phyloP scores from a whole-genome alignment of 2,113 vertebrate species.

The Microtus oregoni region DNA sequence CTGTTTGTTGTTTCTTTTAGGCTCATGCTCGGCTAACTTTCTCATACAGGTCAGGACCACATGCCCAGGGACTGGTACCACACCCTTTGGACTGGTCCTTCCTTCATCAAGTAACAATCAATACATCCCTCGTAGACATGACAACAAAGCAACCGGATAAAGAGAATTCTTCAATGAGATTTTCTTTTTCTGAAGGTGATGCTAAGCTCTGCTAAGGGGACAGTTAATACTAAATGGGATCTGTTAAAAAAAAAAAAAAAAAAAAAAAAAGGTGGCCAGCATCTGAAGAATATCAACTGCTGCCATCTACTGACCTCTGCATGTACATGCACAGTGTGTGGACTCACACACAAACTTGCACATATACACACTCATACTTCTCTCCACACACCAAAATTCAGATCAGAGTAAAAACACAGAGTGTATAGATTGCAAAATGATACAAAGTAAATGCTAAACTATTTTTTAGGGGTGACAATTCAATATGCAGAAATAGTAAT shows the following conservation, averaged over 20 bases:
- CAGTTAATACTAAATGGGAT: background rate
- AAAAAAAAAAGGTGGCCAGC: background rate
- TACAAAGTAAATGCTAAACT: too few relatives aligned
- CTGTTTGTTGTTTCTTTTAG: background rate
- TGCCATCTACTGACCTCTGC: too few relatives aligned
- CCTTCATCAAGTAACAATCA: background rate
- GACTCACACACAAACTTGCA: background rate
- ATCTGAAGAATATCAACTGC: too few relatives aligned
- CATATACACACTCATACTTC: too few relatives aligned
- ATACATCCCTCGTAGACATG: background rate
- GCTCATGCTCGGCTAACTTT: background rate
- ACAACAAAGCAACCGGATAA: background rate
- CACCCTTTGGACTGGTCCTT: fast-evolving
- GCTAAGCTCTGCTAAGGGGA: background rate
- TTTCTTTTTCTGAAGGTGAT: background rate
- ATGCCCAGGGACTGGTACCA: too few relatives aligned
- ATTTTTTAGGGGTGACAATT: too few relatives aligned
- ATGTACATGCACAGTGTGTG: background rate
- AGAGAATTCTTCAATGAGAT: background rate
- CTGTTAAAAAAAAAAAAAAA: background rate
- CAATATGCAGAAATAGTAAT: too few relatives aligned
- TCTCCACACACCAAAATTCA: too few relatives aligned
- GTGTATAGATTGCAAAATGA: too few relatives aligned
- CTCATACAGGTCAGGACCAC: background rate
- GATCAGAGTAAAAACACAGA: too few relatives aligned